Evolutionary conservation across 2,888 invertebrate genomes (phyloP).

Genomic region (Lamellibrachia columna): DNA sequence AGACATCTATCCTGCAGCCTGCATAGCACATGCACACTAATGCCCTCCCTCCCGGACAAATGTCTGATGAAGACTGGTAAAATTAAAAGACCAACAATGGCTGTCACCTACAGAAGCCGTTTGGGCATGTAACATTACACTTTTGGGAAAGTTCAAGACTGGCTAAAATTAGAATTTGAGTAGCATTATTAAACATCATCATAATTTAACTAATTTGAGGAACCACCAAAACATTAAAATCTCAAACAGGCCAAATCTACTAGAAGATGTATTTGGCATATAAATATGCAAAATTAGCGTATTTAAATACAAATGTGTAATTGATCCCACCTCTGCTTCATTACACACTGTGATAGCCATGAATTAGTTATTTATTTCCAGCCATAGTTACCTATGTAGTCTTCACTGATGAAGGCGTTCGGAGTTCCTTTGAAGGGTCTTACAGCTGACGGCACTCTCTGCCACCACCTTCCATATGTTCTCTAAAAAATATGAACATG

Average conservation of each 20-base stretch:
- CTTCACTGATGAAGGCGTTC: conserved; percentile 53
- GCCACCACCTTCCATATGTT: conserved; percentile 64
- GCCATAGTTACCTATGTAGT: conserved; percentile 59
- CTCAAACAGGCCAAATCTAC: neutral
- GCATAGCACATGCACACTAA: too few species aligned
- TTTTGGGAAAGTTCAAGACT: too few species aligned
- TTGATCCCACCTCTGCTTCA: too few species aligned
- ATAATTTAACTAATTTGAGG: too few species aligned
- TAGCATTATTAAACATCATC: too few species aligned
- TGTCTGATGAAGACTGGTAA: too few species aligned
- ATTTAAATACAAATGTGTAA: neutral
- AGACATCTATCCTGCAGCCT: too few species aligned
- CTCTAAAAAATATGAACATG: conserved; percentile 46
- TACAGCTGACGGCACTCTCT: conserved; percentile 50
- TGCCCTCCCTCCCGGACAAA: too few species aligned
- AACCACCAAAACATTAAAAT: neutral
- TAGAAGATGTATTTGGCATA: neutral
- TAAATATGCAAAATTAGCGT: neutral
- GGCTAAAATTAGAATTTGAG: too few species aligned
- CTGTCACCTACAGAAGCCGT: too few species aligned
- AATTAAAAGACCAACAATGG: too few species aligned
- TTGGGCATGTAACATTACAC: too few species aligned
- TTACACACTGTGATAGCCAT: neutral
- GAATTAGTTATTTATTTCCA: neutral
- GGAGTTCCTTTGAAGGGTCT: conserved; percentile 50